Percentiles rank a stretch among this genome's conserved stretches.
These are phyloP conservation scores for Molanna angustata DNA, from an alignment of 2,888 invertebrate species.

Conservation along the genomic window DNA sequence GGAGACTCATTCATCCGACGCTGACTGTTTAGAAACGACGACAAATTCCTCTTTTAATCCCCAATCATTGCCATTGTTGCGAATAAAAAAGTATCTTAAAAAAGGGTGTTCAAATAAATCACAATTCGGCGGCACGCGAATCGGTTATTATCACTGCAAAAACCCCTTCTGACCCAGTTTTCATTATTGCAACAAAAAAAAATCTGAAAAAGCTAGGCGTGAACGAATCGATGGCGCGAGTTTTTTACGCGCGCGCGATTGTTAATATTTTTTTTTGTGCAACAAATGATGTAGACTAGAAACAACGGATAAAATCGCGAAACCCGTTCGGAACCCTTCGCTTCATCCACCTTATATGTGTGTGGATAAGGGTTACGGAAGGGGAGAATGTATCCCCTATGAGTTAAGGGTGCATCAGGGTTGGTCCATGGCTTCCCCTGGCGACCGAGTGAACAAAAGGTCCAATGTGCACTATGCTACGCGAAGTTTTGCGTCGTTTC, in stretches of 20 bases:
- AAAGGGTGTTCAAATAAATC: constrained; percentile 29
- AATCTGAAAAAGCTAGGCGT: constrained; percentile 28
- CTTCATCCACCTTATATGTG: constrained; percentile 27
- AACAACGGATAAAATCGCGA: constrained; percentile 19
- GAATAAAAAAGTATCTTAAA: constrained; percentile 6
- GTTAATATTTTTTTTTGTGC: constrained; percentile 21
- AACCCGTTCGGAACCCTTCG: constrained; percentile 31
- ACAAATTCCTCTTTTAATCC: constrained; percentile 33
- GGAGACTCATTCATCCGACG: constrained; percentile 17
- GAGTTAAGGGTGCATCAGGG: constrained; percentile 19
- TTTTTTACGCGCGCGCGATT: constrained; percentile 25
- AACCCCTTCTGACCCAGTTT: constrained; percentile 33
- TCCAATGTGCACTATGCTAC: neutral
- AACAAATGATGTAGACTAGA: constrained; percentile 20
- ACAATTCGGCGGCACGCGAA: constrained; percentile 30
- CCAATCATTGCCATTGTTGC: constrained; percentile 26
- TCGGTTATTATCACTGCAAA: constrained; percentile 29
- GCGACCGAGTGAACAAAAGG: neutral
- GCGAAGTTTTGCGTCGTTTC: constrained; percentile 1
- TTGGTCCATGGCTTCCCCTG: constrained; percentile 17
- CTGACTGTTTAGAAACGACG: constrained; percentile 26
- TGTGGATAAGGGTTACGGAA: constrained; percentile 25
- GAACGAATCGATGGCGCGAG: constrained; percentile 25
- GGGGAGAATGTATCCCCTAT: constrained; percentile 17
- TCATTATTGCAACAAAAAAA: constrained; percentile 27